Evolutionary conservation across 2,888 invertebrate genomes (phyloP), one percentile per base, ranked within the genome.

Genomic region (Calliopum simillimum): DNA sequence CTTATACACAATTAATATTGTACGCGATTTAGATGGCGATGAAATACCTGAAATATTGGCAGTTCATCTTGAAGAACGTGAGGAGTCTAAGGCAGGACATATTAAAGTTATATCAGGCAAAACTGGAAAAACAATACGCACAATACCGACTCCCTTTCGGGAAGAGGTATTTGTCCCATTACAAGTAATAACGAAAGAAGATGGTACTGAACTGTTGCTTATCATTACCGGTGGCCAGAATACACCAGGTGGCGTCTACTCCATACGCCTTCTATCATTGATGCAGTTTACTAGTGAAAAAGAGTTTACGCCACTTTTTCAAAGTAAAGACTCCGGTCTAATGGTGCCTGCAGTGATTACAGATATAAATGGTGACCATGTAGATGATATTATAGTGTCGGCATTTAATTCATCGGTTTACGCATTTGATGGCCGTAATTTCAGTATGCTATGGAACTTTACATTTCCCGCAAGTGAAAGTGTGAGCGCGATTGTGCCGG

Each of bases 161-260:
- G 89, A 89, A 72, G 92, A 93, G 83, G 89, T 91, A 23, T 93
- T 93, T 79, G 92, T 91, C 76, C 92, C 93, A 25, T 91, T 94
- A 0, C 92, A 93, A 82, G 82, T 91, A 21, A 77, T 92, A 6
- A 87, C 88, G 2, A 87, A 89, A 73, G 87, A 88, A 43, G 90
- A 91, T 79, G 91, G 91, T n/a, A 89, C 88, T 49, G 88, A 89
- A 73, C 84, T 89, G 64, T 88, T 94, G 47, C 82, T 94, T 65
- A 90, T 93, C 78, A 91, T 93, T 14, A 93, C 94, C 0, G 94
- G 93, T 1, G 92, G 92, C 3, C 92, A 93, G 76, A 90, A 90
- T 53, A 89, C 92, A 56, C 87, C 90, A 0, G 94, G 94, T 2
- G 91, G 91, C 47, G 87, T 95, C 16, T 94, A 92, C 82, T 86